Conservation (phyloP, 2,113 vertebrate species). For the Nesospiza acunhae region DNA sequence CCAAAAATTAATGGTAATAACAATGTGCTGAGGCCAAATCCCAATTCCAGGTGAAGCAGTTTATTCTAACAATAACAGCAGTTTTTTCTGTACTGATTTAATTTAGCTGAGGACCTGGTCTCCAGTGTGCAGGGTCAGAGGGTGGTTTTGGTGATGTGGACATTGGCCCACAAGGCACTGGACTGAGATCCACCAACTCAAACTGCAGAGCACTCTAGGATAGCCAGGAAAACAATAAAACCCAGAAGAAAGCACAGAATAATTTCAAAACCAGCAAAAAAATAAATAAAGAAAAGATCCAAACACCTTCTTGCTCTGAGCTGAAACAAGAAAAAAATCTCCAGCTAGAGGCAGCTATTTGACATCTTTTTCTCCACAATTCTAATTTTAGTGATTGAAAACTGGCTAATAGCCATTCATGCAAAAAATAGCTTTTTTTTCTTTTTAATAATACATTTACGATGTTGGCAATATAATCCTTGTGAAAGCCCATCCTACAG, state of each 20-base stretch:
- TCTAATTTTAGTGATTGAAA: not conserved
- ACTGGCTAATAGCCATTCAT: not conserved
- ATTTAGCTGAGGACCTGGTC: not conserved
- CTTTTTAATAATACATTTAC: not conserved
- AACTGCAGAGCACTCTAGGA: not conserved
- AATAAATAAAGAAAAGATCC: not conserved
- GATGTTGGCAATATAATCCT: not conserved
- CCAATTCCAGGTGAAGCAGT: not conserved
- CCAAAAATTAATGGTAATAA: not conserved
- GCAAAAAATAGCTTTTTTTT: not conserved
- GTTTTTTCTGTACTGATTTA: not conserved
- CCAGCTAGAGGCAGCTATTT: not conserved
- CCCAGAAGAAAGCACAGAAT: not conserved
- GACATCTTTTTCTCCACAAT: not conserved
- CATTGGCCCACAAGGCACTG: slow-evolving; percentile 35
- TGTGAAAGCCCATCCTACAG: not conserved
- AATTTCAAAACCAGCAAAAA: not conserved
- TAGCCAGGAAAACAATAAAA: not conserved
- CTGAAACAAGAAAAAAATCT: not conserved
- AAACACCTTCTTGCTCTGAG: not conserved
- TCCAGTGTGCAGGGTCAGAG: not conserved
- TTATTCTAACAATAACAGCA: not conserved
- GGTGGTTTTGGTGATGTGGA: slow-evolving; percentile 11
- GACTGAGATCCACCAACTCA: slow-evolving; percentile 49
- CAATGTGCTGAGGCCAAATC: not conserved